A percentile compares a stretch with the other conserved stretches of the same genome.
These are phyloP conservation scores for Sebastes taczanowskii DNA, from an alignment of 2,797 vertebrate genomes.

Conservation along the genomic window DNA sequence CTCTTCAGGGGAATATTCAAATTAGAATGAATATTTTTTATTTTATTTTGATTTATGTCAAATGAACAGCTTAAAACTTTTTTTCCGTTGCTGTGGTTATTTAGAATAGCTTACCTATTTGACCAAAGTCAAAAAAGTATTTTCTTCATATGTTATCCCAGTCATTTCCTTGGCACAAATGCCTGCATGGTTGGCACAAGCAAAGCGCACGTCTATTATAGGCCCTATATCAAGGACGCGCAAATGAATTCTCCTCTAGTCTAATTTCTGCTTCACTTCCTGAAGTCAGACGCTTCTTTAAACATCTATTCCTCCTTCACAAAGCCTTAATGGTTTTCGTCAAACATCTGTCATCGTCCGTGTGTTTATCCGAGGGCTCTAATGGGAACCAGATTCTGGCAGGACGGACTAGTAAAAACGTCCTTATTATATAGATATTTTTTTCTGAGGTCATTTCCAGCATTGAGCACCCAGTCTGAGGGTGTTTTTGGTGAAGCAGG, in stretches of 20 bases:
- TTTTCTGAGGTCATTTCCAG: conserved; percentile 12
- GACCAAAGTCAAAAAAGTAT: not conserved
- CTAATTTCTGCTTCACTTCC: conserved; percentile 29
- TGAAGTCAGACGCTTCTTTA: conserved; percentile 41
- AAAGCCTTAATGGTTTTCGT: conserved; percentile 53
- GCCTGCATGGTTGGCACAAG: not conserved
- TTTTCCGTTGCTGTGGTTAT: not conserved
- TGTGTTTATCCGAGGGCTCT: conserved; percentile 63
- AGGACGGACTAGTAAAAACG: not conserved
- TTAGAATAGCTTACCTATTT: not conserved
- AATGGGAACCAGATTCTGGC: conserved; percentile 54
- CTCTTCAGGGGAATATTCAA: not conserved
- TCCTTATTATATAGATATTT: not conserved
- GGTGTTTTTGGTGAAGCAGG: conserved; percentile 41
- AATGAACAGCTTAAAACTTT: not conserved
- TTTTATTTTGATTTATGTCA: not conserved
- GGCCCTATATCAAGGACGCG: conserved; percentile 12
- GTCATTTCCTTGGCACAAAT: not conserved
- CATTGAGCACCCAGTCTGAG: not conserved
- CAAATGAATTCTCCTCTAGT: conserved; percentile 9
- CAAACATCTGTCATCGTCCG: conserved; percentile 66
- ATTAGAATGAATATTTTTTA: not conserved
- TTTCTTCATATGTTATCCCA: not conserved
- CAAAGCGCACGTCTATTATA: not conserved
- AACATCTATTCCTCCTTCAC: conserved; percentile 39